Conservation (phyloP, 2,797 vertebrate species). For the Melanotaenia pygmaea region DNA sequence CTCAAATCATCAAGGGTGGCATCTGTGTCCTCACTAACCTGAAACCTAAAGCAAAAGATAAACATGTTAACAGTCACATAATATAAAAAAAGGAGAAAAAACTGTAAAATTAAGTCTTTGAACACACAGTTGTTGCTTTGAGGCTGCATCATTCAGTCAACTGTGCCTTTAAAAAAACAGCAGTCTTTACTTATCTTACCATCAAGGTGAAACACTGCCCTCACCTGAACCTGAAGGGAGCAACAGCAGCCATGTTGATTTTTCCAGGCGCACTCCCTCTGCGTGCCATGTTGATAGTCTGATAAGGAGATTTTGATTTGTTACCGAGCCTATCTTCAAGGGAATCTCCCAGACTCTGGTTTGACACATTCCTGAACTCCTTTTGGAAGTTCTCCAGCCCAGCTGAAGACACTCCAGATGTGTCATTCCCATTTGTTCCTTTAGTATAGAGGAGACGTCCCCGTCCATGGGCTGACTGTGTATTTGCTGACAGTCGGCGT, state of each 20-base stretch:
- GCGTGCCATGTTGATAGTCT: conserved; percentile 42
- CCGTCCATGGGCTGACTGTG: conserved; percentile 33
- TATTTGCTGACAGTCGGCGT: conserved; percentile 25
- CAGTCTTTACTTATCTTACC: not conserved
- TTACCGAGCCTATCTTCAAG: conserved; percentile 31
- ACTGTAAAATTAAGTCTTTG: too few species aligned
- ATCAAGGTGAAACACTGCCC: conserved; percentile 61
- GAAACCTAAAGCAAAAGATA: conserved; percentile 65
- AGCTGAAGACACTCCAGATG: conserved; percentile 40
- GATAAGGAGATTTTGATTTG: conserved; percentile 41
- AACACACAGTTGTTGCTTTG: not conserved
- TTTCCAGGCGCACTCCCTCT: conserved; percentile 76
- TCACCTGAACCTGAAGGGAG: conserved; percentile 93
- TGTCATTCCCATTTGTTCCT: conserved; percentile 76
- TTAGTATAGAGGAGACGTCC: conserved; percentile 43
- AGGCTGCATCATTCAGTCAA: not conserved
- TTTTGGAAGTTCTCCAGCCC: conserved; percentile 47
- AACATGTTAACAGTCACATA: not conserved
- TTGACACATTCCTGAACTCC: conserved; percentile 52
- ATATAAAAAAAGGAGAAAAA: not conserved
- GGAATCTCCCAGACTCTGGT: conserved; percentile 34
- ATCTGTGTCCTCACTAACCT: conserved; percentile 72
- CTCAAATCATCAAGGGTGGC: conserved; percentile 78
- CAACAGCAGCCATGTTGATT: conserved; percentile 88
- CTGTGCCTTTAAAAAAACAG: not conserved